A percentile compares a stretch with the other conserved stretches of the same genome.
Conservation (phyloP, 2,113 vertebrate species). For the Galbula dea region DNA sequence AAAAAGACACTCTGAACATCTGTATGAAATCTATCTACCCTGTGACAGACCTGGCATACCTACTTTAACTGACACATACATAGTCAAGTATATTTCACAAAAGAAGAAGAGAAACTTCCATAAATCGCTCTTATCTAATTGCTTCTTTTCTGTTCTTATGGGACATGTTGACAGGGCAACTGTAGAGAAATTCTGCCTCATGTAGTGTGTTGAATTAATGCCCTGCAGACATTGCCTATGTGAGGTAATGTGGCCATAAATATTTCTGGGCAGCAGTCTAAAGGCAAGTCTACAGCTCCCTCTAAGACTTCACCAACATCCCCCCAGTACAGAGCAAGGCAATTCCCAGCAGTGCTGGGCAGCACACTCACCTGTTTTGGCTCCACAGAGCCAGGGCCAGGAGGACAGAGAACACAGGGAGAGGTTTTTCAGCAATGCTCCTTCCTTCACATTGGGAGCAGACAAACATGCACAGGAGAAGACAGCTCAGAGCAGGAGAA, state of each 20-base stretch:
- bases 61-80: fast-evolving
- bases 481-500: not conserved
- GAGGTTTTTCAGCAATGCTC: not conserved
- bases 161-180: not conserved
- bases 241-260: not conserved
- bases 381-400: not conserved
- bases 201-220: not conserved
- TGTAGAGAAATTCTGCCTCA: not conserved
- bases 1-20: not conserved
- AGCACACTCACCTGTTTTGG: not conserved
- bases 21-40: not conserved
- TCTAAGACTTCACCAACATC: not conserved
- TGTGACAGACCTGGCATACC: not conserved
- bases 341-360: not conserved
- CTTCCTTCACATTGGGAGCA: fast-evolving
- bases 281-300: not conserved
- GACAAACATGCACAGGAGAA: not conserved
- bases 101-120: not conserved
- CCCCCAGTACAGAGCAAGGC: not conserved
- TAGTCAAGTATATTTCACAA: not conserved
- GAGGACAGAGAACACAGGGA: not conserved
- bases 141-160: not conserved
- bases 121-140: not conserved
- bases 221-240: not conserved
- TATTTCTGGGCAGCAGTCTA: not conserved